Evolutionary conservation across 2,888 invertebrate genomes (phyloP), one percentile per base, ranked within the genome.

Genomic region (Protodeltote pygarga): DNA sequence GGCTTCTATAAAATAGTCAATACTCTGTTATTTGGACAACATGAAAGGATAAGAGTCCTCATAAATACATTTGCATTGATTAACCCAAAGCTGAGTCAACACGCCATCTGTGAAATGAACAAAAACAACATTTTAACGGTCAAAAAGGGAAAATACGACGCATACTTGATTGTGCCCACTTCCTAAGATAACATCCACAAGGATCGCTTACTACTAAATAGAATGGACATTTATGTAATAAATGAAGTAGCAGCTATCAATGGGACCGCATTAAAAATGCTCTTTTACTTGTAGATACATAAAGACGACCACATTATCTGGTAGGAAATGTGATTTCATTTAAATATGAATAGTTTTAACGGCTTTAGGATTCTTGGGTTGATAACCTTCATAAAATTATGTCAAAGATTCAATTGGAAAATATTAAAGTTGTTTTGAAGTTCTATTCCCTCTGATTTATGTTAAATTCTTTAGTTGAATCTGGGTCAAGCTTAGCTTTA

Each of bases 141-240:
- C 31, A 31, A 57, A 62, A 53, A 48, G 35, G 41, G 35, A 39
- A 58, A 42, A 44, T 48, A 41, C 42, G 35, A 37, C 23, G 24
- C 28, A 34, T 38, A 44, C 41, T 52, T 46, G 39, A 47, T 47
- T 54, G 61, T 73, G 58, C 15, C 51, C 42, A 61, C 48, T 41
- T 34, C 70, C 68, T 60, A 47, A 65, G 65, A 60, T 64, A 59
- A 60, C 53, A 46, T 46, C 40, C 46, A 42, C 57, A 57, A 57
- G 49, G 48, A 61, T 53, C 53, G 44, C 51, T 59, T 57, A 46
- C 59, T 53, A 63, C 66, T 72, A 62, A 77, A 72, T 71, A 69
- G 67, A 71, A 71, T 64, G 57, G 70, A 61, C 78, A 46, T 73
- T 78, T 73, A 77, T 72, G 71, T 63, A n/a, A n/a, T n/a, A 70